Base-by-base conservation (phyloP, 1,140 invertebrate genomes). In the Brachionus angularis region DNA sequence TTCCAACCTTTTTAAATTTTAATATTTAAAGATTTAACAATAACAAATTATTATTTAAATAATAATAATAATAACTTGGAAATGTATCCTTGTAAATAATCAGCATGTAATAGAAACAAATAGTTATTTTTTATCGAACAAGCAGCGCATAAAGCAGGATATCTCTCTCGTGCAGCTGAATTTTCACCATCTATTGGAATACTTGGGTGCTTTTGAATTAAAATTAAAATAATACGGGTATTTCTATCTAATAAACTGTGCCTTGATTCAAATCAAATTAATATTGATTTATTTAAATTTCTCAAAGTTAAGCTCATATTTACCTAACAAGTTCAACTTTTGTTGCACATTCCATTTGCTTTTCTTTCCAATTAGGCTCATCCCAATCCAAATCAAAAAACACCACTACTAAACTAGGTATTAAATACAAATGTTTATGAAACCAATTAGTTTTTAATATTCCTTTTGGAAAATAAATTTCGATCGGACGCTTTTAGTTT, bases 371-470 rank as follows among this genome's bases (percentile, higher is more conserved):
- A 52, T 88, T 84, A 0, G 86, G 82, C 82, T 96, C 92, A 79
- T 93, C 91, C 95, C 95, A 98, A 83, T 98, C 93, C 75, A 98
- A 85, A 77, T 98, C 93, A 81, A 91, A 92, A 80, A 98, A 98
- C 36, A 94, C 85, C 7, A 96, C 91, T 53, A 96, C 87, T 0
- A 97, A 88, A 3, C 93, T 88, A 16, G 96, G 94, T 73, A 98
- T 85, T 52, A 91, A 84, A 75, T 89, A 86, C 5, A 96, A 83
- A 79, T 98, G 91, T 83, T 98, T 98, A 8, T 87, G 85, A 84
- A 96, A 89, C 96, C 96, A 98, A 77, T 91, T 91, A 7, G 87
- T 87, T 79, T 96, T 96, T 2, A 98, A 82, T 73, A 98, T 93
- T 29, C 95, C 95, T 83, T 94, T 95, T 0, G 93, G 52, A 31